Evolutionary conservation across 1,140 invertebrate species (phyloP), one percentile per base, ranked within the genome.

Genomic region (Macrostomum lignano): DNA sequence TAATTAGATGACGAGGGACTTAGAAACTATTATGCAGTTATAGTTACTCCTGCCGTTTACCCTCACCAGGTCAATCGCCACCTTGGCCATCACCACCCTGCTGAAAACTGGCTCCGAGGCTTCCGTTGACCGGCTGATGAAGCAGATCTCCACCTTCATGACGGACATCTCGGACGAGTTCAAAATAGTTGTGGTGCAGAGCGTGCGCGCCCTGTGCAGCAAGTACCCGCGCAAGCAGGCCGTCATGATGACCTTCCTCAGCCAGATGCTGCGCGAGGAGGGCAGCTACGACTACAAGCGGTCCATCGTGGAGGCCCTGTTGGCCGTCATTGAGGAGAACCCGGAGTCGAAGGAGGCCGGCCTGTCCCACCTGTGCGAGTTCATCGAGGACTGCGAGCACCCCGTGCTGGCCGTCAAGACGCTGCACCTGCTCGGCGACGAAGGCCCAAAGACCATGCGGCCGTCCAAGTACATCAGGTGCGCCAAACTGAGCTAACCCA

Each of bases 341-440:
- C 70, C 70, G 2, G 74, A 81, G 36, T 73, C 76, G 1, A 94
- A 93, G 54, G 86, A 96, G 60, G 73, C 75, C 11, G 86, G 67
- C 65, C 37, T 28, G 38, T 41, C 81, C 3, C 84, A 98, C 62
- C 60, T 98, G 0, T 96, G 91, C 50, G 91, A 98, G 52, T 98
- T 98, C 47, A 98, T 98, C 46, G 91, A 98, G 51, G 91, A 98
- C 58, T 98, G 91, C 56, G 91, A 98, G 47, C 86, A 96, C 47
- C 75, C 75, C 1, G 79, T 75, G 34, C 62, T 98, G 25, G 84
- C 86, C n/a, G 88, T 94, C 2, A 65, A 78, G 17, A 94, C 96
- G 40, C 62, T 98, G 3, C 79, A 96, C 63, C 61, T 98, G n/a
- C 60, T 98, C 1, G 88, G 88, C 4, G 72, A 77, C 39, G 88